These are phyloP conservation scores for Halictus ligatus DNA, from an alignment of 2,888 invertebrate species.

Conservation along the genomic window DNA sequence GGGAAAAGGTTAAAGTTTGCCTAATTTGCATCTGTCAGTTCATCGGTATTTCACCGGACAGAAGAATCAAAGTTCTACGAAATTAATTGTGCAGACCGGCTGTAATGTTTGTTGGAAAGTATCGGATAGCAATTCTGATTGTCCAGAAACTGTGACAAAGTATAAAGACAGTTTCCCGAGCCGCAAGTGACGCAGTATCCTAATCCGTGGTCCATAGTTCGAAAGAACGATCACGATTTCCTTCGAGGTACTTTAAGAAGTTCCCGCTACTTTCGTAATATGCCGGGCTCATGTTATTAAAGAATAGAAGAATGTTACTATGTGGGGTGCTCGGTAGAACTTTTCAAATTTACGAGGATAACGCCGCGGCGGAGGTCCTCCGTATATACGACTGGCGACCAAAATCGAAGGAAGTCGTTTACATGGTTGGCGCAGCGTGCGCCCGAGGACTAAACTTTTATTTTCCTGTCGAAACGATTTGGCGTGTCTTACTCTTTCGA, in stretches of 20 bases:
- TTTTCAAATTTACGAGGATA: constrained; percentile 66
- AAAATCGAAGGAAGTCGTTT: constrained; percentile 65
- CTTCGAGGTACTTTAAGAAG: constrained; percentile 46
- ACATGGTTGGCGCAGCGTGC: constrained; percentile 43
- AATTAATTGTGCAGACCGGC: neutral
- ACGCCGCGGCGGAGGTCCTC: constrained; percentile 10
- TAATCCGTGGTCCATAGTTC: constrained; percentile 23
- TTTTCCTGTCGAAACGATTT: constrained; percentile 48
- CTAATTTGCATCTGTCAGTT: no score
- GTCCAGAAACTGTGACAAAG: constrained; percentile 5
- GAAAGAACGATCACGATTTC: constrained; percentile 56
- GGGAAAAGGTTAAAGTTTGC: no score
- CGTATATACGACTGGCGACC: constrained; percentile 41
- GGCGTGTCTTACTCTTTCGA: constrained; percentile 1
- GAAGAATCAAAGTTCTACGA: neutral
- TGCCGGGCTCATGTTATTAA: constrained; percentile 55
- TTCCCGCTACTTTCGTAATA: constrained; percentile 60
- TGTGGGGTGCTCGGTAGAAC: constrained; percentile 43
- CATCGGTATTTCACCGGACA: neutral
- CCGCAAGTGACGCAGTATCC: neutral
- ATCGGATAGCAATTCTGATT: neutral
- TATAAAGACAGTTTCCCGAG: neutral
- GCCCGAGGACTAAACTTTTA: constrained; percentile 61
- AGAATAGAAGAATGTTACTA: constrained; percentile 64
- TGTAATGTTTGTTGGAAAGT: neutral